Percentiles rank a stretch among this genome's conserved stretches.
These are phyloP conservation scores for Nephrotoma flavescens DNA, from an alignment of 2,888 invertebrate genomes.

Conservation along the genomic window DNA sequence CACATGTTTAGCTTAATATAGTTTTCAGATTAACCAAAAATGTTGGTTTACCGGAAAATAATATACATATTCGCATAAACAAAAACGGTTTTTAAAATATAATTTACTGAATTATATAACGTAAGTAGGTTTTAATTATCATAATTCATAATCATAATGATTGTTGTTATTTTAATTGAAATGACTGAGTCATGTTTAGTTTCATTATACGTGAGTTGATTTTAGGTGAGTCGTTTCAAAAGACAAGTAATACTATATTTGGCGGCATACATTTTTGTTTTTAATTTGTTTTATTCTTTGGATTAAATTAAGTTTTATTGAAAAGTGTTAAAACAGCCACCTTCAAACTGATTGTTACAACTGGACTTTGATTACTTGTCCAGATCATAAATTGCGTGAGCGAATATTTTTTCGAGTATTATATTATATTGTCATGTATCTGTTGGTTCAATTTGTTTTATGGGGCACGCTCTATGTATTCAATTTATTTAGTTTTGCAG, in stretches of 20 bases:
- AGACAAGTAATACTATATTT: not conserved
- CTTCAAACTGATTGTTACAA: not conserved
- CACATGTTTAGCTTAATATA: not conserved
- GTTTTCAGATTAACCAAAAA: not conserved
- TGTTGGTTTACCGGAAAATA: too few relatives aligned
- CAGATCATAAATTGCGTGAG: not conserved
- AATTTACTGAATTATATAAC: not conserved
- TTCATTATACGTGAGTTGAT: not conserved
- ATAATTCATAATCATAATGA: not conserved
- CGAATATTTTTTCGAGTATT: too few relatives aligned
- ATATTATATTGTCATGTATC: too few relatives aligned
- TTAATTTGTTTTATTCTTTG: not conserved
- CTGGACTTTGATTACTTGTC: not conserved
- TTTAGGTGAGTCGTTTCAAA: not conserved
- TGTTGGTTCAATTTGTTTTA: too few relatives aligned
- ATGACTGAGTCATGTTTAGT: not conserved
- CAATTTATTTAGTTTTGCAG: too few relatives aligned
- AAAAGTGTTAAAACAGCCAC: not conserved
- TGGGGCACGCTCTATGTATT: too few relatives aligned
- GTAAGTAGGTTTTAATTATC: not conserved
- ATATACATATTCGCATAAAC: not conserved
- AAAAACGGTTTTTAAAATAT: not conserved
- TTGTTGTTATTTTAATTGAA: not conserved
- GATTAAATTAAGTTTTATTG: not conserved
- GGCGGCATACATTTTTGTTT: not conserved